phyloP scores from a whole-genome alignment of 2,113 vertebrate species.

The Stegastes partitus region DNA sequence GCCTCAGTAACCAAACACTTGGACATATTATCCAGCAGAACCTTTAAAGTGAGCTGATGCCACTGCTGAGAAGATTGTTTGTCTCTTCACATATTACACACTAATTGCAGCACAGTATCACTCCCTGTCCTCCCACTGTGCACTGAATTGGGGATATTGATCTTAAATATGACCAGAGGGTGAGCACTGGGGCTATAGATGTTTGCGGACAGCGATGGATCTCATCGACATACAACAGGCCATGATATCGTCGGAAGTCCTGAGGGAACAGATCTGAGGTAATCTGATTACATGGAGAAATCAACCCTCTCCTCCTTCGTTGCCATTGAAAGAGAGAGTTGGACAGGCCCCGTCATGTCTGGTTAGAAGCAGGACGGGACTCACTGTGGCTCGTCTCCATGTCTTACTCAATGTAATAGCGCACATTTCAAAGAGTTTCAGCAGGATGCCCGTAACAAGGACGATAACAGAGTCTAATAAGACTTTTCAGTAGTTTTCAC shows the following conservation, averaged over 20 bases:
- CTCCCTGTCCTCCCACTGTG: constrained; percentile 25
- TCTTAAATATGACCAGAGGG: constrained; percentile 49
- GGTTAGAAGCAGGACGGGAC: constrained; percentile 11
- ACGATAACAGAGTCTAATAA: constrained; percentile 56
- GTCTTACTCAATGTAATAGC: constrained; percentile 26
- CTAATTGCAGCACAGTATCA: constrained; percentile 36
- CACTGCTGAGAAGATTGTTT: constrained; percentile 39
- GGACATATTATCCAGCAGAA: constrained; percentile 25
- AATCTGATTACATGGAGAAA: constrained; percentile 45
- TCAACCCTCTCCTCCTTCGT: constrained; percentile 1
- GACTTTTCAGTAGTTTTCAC: constrained; percentile 34
- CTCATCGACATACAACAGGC: constrained; percentile 38
- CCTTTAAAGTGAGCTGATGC: constrained; percentile 32
- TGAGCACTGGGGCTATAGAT: constrained; percentile 28
- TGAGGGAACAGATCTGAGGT: constrained; percentile 36
- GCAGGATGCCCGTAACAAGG: constrained; percentile 24
- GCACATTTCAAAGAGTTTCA: constrained; percentile 38
- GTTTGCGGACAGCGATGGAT: constrained; percentile 51
- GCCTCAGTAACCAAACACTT: constrained; percentile 29
- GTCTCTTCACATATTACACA: constrained; percentile 43
- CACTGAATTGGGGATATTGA: constrained; percentile 53
- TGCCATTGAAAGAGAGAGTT: constrained; percentile 16
- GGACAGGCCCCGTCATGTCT: constrained; percentile 23
- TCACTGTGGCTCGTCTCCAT: constrained; percentile 5
- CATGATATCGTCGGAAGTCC: constrained; percentile 26